Percentiles rank a stretch among this genome's conserved stretches.
Evolutionary conservation across 2,797 vertebrate genomes (phyloP).

Genomic region (Chrysocyon brachyurus): DNA sequence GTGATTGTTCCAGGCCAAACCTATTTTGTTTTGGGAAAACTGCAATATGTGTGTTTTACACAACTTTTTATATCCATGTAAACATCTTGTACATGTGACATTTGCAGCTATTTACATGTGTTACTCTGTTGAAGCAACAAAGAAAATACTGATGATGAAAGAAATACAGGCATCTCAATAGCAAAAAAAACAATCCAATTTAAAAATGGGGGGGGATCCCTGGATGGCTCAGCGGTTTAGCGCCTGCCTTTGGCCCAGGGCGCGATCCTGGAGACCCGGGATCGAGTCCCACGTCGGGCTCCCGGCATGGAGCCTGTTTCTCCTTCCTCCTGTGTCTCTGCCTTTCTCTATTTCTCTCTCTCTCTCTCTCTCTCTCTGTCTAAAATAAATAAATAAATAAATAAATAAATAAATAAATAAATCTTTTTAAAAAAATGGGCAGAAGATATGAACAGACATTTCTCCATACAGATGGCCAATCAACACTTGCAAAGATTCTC

Average conservation of each 20-base stretch:
- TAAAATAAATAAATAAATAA: no score
- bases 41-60: constrained; percentile 75
- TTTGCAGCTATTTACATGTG: constrained; percentile 85
- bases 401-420: no score
- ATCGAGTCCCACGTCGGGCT: no score
- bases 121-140: constrained; percentile 85
- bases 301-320: no score
- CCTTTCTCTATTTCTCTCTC: no score
- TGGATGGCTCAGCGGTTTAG: no score
- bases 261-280: no score
- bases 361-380: no score
- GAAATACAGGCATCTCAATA: constrained; percentile 67
- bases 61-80: constrained; percentile 82
- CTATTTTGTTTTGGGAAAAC: constrained; percentile 78
- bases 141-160: constrained; percentile 79
- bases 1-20: constrained; percentile 23
- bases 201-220: background rate
- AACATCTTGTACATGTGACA: constrained; percentile 83
- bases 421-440: background rate
- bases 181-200: background rate
- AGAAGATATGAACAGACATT: background rate
- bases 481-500: background rate
- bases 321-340: no score
- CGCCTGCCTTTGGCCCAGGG: no score
- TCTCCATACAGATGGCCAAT: background rate